Evolutionary conservation across 2,113 vertebrate species (phyloP).

Genomic region (Tetrax tetrax): DNA sequence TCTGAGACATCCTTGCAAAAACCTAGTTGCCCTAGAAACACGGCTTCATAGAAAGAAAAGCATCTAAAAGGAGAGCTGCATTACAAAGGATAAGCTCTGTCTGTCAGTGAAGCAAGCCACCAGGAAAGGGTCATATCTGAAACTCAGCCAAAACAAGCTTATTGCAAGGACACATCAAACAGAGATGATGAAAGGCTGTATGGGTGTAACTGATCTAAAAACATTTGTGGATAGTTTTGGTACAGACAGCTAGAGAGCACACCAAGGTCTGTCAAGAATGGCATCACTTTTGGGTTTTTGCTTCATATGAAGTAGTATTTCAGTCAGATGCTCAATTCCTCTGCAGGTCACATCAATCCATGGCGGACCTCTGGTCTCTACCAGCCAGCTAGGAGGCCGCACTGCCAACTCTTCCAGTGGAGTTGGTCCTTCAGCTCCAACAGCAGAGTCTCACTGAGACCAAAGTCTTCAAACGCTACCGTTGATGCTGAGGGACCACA

Average conservation of each 20-base stretch:
- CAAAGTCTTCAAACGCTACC: not conserved
- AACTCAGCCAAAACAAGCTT: not conserved
- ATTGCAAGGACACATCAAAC: not conserved
- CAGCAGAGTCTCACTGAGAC: not conserved
- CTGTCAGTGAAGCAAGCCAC: not conserved
- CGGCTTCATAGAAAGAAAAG: not conserved
- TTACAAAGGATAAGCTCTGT: not conserved
- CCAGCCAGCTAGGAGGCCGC: not conserved
- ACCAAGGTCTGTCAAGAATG: not conserved
- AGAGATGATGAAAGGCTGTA: not conserved
- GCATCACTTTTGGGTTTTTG: accelerated
- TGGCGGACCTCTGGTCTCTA: not conserved
- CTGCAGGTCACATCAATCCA: not conserved
- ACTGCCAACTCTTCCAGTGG: not conserved
- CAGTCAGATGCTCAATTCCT: not conserved
- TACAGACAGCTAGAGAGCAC: not conserved
- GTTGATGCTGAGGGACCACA: not conserved
- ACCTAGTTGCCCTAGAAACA: not conserved
- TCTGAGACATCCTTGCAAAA: not conserved
- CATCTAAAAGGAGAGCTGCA: not conserved
- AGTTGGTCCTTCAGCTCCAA: not conserved
- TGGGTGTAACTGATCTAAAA: not conserved
- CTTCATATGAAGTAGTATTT: not conserved
- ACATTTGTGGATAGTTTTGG: not conserved
- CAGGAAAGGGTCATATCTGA: not conserved